Evolutionary conservation across 1,140 invertebrate species (phyloP), one percentile per base, ranked within the genome.

Genomic region (Drosophila punjabiensis): DNA sequence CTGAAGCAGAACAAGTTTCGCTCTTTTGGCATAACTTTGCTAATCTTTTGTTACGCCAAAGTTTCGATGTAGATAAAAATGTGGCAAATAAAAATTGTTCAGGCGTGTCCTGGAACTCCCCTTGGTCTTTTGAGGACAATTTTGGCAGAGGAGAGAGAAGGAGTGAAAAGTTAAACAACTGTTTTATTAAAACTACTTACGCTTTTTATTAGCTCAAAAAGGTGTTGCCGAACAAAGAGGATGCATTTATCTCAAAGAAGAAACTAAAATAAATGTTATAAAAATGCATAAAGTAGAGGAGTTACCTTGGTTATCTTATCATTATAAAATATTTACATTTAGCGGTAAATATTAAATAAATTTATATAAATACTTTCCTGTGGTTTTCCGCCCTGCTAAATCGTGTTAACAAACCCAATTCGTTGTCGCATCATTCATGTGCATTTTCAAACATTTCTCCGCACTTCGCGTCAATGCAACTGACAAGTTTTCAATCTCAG

Each of bases 401-500:
- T 16, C 41, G 53, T 71, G 76, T 71, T 79, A 79, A 79, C 76
- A 79, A 55, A 43, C 53, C 69, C 43, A 70, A 67, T 79, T 75
- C 78, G 68, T 71, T 64, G 65, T 61, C 63, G 53, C 79, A 76
- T 65, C 82, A 53, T 71, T 76, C 81, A 76, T 85, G 79, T 63
- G 61, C 64, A 63, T 66, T 85, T 81, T 74, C 68, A 28, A 55
- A 45, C 62, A 84, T 73, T 64, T 47, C 45, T 58, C 58, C 45
- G 45, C 48, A 48, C 55, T 59, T 59, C 10, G 20, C 20, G 58
- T 58, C 66, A 64, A 89, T 88, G 85, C 85, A 81, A 85, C 81
- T 88, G 85, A 88, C 85, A 88, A 88, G 83, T 88, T 88, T 88
- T 88, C 85, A 88, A 88, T 88, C 85, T 88, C 78, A 71, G 79